These are phyloP conservation scores for Phymastichus coffea DNA, from an alignment of 1,140 invertebrate genomes.

Conservation along the genomic window DNA sequence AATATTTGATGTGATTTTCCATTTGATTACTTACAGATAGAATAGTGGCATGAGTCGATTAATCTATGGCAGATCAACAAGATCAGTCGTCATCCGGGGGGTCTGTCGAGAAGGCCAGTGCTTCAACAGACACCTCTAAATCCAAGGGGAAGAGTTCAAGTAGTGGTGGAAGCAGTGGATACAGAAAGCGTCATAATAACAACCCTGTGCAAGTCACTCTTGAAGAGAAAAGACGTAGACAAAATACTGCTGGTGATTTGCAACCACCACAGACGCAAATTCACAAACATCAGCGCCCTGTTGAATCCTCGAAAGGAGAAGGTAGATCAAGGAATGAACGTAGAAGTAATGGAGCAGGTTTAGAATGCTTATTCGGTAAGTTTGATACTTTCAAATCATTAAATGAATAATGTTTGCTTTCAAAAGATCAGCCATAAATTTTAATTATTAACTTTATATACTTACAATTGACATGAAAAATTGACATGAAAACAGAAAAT, in stretches of 20 bases:
- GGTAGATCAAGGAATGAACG: constrained; percentile 44
- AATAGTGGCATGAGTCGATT: constrained; percentile 60
- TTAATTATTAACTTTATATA: no score
- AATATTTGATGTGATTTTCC: not conserved
- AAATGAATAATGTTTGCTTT: no score
- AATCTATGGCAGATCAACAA: constrained; percentile 61
- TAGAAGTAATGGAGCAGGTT: constrained; percentile 48
- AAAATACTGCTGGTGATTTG: constrained; percentile 37
- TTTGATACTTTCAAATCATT: not conserved
- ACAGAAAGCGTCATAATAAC: constrained; percentile 53
- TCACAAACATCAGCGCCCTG: constrained; percentile 19
- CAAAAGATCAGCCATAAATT: no score
- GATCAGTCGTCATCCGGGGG: constrained; percentile 58
- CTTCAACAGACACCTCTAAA: constrained; percentile 57
- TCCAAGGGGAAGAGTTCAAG: constrained; percentile 48
- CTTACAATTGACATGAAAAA: no score
- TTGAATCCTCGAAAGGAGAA: constrained; percentile 45
- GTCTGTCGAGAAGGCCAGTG: constrained; percentile 58
- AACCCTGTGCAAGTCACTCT: constrained; percentile 42
- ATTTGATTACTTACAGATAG: constrained; percentile 47
- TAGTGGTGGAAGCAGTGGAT: constrained; percentile 41
- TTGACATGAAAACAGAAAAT: no score
- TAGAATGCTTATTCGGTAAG: constrained; percentile 51
- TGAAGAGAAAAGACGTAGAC: constrained; percentile 52
- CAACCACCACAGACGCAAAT: constrained; percentile 35